phyloP scores from a whole-genome alignment of 2,888 invertebrate species.

The Abrostola triplasia region DNA sequence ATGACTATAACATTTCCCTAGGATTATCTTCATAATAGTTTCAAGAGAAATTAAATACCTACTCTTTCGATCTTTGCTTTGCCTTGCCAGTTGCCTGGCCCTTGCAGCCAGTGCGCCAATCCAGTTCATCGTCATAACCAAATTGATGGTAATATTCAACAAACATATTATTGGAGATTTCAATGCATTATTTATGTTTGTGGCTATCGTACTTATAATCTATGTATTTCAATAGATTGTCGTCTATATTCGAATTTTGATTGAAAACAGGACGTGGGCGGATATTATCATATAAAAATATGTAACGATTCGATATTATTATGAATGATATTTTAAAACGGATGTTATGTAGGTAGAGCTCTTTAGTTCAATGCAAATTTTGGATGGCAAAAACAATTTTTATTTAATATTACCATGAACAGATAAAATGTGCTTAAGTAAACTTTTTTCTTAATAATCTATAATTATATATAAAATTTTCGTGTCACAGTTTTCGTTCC shows the following conservation, averaged over 20 bases:
- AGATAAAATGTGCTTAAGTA: background rate
- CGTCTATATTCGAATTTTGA: background rate
- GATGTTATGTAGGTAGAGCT: constrained; percentile 10
- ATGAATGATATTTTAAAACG: constrained; percentile 3
- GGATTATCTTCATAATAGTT: no score
- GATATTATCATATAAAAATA: background rate
- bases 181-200: background rate
- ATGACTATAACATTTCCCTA: no score
- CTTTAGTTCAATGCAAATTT: background rate
- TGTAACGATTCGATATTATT: background rate
- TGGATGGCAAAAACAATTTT: background rate
- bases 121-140: no score
- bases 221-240: background rate
- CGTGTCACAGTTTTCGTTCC: no score
- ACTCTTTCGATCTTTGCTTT: no score
- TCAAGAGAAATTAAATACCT: no score
- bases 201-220: background rate
- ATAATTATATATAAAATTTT: no score
- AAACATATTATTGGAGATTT: background rate
- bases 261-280: constrained; percentile 4
- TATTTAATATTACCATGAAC: background rate
- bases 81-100: no score
- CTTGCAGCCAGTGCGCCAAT: no score
- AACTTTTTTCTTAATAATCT: no score
- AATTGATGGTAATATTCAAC: no score